Evolutionary conservation across 2,113 vertebrate genomes (phyloP).

Genomic region (Mesitornis unicolor): DNA sequence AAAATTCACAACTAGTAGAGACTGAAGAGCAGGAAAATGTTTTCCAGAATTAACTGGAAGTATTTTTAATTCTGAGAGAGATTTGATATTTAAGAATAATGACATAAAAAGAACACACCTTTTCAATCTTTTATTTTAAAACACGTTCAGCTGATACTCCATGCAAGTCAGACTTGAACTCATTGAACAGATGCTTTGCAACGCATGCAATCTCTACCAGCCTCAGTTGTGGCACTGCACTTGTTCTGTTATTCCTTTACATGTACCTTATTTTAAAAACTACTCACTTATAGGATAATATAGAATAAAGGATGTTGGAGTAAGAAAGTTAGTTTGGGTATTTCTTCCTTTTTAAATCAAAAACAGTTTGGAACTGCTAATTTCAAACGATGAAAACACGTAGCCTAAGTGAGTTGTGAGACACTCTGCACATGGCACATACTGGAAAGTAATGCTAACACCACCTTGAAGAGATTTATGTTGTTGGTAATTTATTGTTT

Average conservation of each 20-base stretch:
- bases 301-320: neutral
- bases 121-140: neutral
- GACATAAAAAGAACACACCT: neutral
- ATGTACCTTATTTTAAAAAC: too few relatives aligned
- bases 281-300: neutral
- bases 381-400: neutral
- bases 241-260: neutral
- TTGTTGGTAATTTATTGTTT: neutral
- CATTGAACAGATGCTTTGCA: neutral
- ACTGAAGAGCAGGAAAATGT: neutral
- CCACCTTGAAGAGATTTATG: neutral
- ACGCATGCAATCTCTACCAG: neutral
- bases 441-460: neutral
- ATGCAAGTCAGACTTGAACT: neutral
- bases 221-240: neutral
- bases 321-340: neutral
- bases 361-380: neutral
- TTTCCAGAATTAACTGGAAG: neutral
- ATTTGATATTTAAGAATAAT: neutral
- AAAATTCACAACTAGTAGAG: neutral
- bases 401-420: neutral
- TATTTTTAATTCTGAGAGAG: neutral
- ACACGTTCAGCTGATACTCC: neutral
- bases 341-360: neutral
- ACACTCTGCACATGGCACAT: neutral